These are phyloP conservation scores for Syngnathus floridae DNA, from an alignment of 2,113 vertebrate species.

Conservation along the genomic window DNA sequence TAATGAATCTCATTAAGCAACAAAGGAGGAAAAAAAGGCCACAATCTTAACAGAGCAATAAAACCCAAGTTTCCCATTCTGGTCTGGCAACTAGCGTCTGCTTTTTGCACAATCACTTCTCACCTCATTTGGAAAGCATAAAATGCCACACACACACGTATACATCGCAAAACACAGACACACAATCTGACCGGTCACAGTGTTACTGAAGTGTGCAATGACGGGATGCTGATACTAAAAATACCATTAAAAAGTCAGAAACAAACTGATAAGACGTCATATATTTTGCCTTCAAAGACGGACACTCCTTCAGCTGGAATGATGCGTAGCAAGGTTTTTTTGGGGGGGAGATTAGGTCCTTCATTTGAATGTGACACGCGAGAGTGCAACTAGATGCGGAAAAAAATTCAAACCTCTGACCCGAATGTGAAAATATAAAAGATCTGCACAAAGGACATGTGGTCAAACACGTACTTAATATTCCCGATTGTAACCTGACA, in stretches of 20 bases:
- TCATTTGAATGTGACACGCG: conserved; percentile 1
- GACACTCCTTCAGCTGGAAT: conserved; percentile 15
- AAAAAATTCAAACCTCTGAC: conserved; percentile 1
- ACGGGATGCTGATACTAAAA: conserved; percentile 5
- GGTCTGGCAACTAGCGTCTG: conserved; percentile 20
- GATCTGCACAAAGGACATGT: neutral
- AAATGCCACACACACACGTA: conserved; percentile 11
- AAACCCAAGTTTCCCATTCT: conserved; percentile 7
- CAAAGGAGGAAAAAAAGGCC: neutral
- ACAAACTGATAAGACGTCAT: conserved; percentile 1
- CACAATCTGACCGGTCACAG: neutral
- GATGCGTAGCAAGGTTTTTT: conserved; percentile 21
- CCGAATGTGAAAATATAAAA: neutral
- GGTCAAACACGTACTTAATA: neutral
- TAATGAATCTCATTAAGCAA: neutral
- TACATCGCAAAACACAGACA: conserved; percentile 4
- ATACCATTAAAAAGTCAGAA: neutral
- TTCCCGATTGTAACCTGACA: neutral
- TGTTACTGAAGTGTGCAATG: conserved; percentile 10
- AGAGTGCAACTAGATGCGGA: conserved; percentile 8
- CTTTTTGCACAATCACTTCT: conserved; percentile 28
- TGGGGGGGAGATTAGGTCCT: neutral
- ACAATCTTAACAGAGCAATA: conserved; percentile 16
- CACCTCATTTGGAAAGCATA: conserved; percentile 27
- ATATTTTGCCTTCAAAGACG: neutral